Base-by-base conservation (phyloP, 2,113 vertebrate genomes). In the Amphiprion ocellaris region DNA sequence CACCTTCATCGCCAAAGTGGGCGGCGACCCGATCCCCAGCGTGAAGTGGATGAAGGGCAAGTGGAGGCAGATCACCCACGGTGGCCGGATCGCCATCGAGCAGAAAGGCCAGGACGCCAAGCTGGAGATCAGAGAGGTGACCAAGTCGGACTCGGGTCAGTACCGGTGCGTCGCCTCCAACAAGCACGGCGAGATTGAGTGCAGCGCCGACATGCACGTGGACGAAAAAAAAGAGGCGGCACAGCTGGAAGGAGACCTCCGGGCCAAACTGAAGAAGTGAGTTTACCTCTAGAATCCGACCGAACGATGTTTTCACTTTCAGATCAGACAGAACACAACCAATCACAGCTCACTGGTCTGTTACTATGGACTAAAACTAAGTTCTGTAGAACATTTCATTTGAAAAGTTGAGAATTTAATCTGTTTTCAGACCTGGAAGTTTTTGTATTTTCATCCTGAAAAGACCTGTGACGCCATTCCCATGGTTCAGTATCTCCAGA, bases 41-140 rank as follows among this genome's bases (percentile, higher is more conserved):
- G 97, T 99, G 53, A 99, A 99, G 84, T 99, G 98, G 98, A 96
- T 97, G 89, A 99, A 99, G 88, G 98, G 98, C 10, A 99, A 99
- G 89, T 99, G 98, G 98, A 95, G 98, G 55, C 98, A 99, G 50
- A 89, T 99, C 68, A 98, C 96, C 46, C 97, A 97, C n/a, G 98
- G 97, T 21, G 98, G 98, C 5, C 96, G 98, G 0, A 90, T 98
- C 84, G 89, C 85, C 54, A 96, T 99, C 4, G 96, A 97, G 53
- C 97, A 98, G 86, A 97, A 95, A 82, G 97, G 96, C 58, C 95
- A 95, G 6, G 97, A 98, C 83, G 94, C 97, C 62, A 97, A 96
- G 74, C 90, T 99, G 83, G 95, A 97, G 93, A 97, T 99, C 79
- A 95, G 90, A 39, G 96, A 97, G 33, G 93, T 96, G 79, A 96